A percentile compares a stretch with the other conserved stretches of the same genome.
phyloP scores from a whole-genome alignment of 2,797 vertebrate genomes.

The Macropodus opercularis region DNA sequence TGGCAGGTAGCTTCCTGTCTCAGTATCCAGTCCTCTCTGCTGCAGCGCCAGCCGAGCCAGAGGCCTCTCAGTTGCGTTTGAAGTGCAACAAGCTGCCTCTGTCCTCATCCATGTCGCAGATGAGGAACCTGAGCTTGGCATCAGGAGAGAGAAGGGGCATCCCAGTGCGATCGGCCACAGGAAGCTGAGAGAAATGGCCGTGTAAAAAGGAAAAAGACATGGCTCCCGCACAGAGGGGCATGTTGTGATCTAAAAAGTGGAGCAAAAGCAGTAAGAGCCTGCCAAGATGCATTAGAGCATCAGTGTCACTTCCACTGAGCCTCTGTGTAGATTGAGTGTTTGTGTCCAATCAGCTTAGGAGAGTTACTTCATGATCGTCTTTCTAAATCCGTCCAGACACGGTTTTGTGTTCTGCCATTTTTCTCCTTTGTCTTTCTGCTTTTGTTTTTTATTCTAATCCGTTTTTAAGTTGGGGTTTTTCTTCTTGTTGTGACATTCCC shows the following conservation, averaged over 20 bases:
- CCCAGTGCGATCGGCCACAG: slow-evolving; percentile 49
- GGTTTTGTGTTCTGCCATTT: slow-evolving; percentile 32
- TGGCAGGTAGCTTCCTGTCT: slow-evolving; percentile 62
- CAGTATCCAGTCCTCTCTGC: slow-evolving; percentile 51
- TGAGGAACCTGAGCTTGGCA: slow-evolving; percentile 70
- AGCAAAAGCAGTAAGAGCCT: slow-evolving; percentile 21
- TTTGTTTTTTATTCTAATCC: slow-evolving; percentile 29
- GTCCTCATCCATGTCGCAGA: slow-evolving; percentile 64
- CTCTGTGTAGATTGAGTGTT: slow-evolving; percentile 20
- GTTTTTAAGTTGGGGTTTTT: slow-evolving; percentile 16
- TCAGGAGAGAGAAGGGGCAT: slow-evolving; percentile 51
- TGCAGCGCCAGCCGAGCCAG: slow-evolving; percentile 49
- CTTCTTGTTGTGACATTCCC: slow-evolving; percentile 5
- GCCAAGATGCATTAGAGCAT: slow-evolving; percentile 36
- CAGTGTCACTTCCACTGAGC: slow-evolving; percentile 32
- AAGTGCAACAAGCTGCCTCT: slow-evolving; percentile 69
- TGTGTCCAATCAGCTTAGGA: slow-evolving; percentile 23
- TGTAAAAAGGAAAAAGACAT: slow-evolving; percentile 41
- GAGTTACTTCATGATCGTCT: slow-evolving; percentile 42
- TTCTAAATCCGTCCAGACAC: slow-evolving; percentile 21
- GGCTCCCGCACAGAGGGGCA: slow-evolving; percentile 35
- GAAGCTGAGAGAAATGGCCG: slow-evolving; percentile 53
- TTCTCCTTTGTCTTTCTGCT: slow-evolving; percentile 13
- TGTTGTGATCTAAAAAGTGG: slow-evolving; percentile 38
- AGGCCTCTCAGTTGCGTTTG: slow-evolving; percentile 59